These are phyloP conservation scores for Chironomus tentans DNA, from an alignment of 2,888 invertebrate species.

Conservation along the genomic window DNA sequence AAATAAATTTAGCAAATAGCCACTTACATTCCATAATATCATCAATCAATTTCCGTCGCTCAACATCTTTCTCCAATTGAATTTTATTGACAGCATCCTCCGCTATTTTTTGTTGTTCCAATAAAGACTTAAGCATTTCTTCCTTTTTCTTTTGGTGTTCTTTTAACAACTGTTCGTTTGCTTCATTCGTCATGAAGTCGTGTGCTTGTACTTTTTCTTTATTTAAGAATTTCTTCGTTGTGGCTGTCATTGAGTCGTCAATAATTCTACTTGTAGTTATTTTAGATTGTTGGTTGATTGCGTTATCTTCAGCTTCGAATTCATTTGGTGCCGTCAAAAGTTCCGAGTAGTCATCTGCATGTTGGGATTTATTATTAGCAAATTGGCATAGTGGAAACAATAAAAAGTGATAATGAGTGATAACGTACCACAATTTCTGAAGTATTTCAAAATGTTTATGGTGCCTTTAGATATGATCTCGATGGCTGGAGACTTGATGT, in stretches of 20 bases:
- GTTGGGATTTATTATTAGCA: no score
- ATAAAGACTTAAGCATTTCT: constrained; percentile 45
- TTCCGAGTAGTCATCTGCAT: constrained; percentile 36
- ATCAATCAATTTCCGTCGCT: constrained; percentile 50
- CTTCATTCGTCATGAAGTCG: neutral
- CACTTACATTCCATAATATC: constrained; percentile 49
- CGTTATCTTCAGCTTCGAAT: constrained; percentile 8
- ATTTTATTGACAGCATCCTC: constrained; percentile 59
- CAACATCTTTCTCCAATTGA: constrained; percentile 56
- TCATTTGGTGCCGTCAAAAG: constrained; percentile 29
- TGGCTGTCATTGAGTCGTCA: neutral
- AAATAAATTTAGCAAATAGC: no score
- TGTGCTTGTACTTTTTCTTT: neutral
- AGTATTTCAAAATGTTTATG: constrained; percentile 55
- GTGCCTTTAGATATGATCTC: constrained; percentile 52
- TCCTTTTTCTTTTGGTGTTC: constrained; percentile 32
- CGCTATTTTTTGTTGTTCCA: constrained; percentile 50
- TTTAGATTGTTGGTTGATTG: neutral
- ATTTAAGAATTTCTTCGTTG: constrained; percentile 12
- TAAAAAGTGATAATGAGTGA: no score
- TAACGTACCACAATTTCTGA: constrained; percentile 38
- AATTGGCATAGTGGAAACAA: no score
- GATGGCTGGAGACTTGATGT: constrained; percentile 56
- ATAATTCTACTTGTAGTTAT: constrained; percentile 4
- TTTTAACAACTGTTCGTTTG: constrained; percentile 11